Conservation (phyloP, 2,888 invertebrate genomes). For the Oscheius onirici region DNA sequence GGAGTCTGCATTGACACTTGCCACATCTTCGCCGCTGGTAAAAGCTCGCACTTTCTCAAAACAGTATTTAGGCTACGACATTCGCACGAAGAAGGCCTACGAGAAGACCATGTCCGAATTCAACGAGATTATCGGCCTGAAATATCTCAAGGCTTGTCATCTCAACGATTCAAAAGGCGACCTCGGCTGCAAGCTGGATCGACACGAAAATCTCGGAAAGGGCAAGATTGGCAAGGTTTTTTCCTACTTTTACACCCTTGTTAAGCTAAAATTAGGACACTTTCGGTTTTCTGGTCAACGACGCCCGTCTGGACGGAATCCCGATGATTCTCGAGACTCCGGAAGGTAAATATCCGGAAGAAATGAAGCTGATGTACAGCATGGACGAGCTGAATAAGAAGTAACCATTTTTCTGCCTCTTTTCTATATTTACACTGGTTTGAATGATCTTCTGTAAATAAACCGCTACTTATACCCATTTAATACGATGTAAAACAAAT, state of each 20-base stretch:
- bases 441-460: background rate
- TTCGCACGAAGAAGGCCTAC: slow-evolving; percentile 72
- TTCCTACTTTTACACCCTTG: background rate
- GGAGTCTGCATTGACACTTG: slow-evolving; percentile 74
- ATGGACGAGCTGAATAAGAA: slow-evolving; percentile 34
- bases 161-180: slow-evolving; percentile 75
- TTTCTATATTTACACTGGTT: too few relatives aligned
- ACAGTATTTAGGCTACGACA: slow-evolving; percentile 72
- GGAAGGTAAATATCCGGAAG: slow-evolving; percentile 57
- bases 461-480: slow-evolving; percentile 4
- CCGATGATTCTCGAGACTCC: slow-evolving; percentile 74
- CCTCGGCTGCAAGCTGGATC: slow-evolving; percentile 73
- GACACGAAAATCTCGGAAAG: slow-evolving; percentile 75
- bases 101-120: slow-evolving; percentile 72
- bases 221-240: slow-evolving; percentile 72
- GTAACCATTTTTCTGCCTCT: too few relatives aligned
- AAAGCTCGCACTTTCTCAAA: background rate
- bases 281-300: slow-evolving; percentile 73
- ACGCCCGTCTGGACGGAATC: slow-evolving; percentile 72
- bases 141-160: slow-evolving; percentile 74
- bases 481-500: slow-evolving; percentile 16
- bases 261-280: too few relatives aligned
- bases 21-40: slow-evolving; percentile 69
- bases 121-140: slow-evolving; percentile 72
- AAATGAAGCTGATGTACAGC: slow-evolving; percentile 56